Evolutionary conservation across 2,797 vertebrate genomes (phyloP).

Genomic region (Acanthurus tractus): DNA sequence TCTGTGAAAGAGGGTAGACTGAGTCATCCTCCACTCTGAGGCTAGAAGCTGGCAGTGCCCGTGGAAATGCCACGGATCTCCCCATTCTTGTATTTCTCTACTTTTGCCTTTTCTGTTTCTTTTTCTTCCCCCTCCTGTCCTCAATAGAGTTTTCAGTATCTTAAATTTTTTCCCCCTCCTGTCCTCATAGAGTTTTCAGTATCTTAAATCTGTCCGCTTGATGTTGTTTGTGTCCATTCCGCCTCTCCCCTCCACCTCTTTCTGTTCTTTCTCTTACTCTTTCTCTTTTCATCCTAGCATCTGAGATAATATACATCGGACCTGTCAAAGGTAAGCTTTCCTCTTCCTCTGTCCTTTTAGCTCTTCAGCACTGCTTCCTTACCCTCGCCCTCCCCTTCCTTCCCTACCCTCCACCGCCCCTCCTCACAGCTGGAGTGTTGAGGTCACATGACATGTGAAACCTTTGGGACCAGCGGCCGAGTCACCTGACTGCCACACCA

Average conservation of each 20-base stretch:
- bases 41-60: constrained; percentile 48
- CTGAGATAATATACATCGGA: constrained; percentile 99
- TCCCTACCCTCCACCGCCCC: constrained; percentile 8
- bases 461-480: constrained; percentile 53
- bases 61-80: constrained; percentile 60
- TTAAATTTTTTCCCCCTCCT: constrained; percentile 60
- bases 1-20: constrained; percentile 59
- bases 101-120: constrained; percentile 43
- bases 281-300: constrained; percentile 91
- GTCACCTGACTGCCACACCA: constrained; percentile 75
- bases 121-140: constrained; percentile 46
- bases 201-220: constrained; percentile 78
- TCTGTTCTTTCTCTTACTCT: constrained; percentile 66
- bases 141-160: constrained; percentile 53
- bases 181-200: constrained; percentile 43
- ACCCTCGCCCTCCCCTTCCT: constrained; percentile 33
- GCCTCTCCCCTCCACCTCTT: constrained; percentile 46
- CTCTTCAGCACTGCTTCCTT: constrained; percentile 74
- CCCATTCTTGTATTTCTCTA: constrained; percentile 52
- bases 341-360: constrained; percentile 74
- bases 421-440: constrained; percentile 64
- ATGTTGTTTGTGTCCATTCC: constrained; percentile 69
- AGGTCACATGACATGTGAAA: constrained; percentile 71
- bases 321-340: constrained; percentile 98
- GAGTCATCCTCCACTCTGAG: constrained; percentile 71